Conservation (phyloP, 2,797 vertebrate species). For the Muscicapa comitata region DNA sequence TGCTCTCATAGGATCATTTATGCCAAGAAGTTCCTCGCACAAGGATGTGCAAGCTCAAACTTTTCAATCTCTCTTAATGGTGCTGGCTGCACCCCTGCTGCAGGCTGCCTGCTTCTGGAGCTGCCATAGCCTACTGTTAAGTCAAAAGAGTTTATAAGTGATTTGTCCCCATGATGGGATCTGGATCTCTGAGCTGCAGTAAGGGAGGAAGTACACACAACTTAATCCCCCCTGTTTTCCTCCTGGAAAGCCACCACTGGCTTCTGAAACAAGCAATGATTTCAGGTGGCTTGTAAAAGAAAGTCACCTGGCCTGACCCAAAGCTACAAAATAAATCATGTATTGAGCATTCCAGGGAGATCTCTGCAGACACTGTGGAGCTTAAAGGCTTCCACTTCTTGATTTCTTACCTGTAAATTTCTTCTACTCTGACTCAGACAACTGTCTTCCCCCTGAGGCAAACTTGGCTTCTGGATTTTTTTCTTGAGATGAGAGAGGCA, state of each 20-base stretch:
- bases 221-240: background rate
- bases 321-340: background rate
- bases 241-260: background rate
- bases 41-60: background rate
- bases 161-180: background rate
- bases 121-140: background rate
- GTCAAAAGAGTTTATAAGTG: background rate
- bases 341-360: background rate
- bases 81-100: background rate
- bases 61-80: fast-evolving
- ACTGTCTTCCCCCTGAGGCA: background rate
- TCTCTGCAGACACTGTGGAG: background rate
- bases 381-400: background rate
- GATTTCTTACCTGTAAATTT: background rate
- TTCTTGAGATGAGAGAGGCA: background rate
- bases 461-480: background rate
- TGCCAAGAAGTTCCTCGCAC: background rate
- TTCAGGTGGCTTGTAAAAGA: background rate
- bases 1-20: background rate
- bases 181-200: background rate
- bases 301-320: background rate
- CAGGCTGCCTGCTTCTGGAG: background rate
- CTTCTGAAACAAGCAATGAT: background rate
- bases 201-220: background rate
- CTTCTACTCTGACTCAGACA: background rate